Evolutionary conservation across 2,888 invertebrate genomes (phyloP).

Genomic region (Tachina grossa): DNA sequence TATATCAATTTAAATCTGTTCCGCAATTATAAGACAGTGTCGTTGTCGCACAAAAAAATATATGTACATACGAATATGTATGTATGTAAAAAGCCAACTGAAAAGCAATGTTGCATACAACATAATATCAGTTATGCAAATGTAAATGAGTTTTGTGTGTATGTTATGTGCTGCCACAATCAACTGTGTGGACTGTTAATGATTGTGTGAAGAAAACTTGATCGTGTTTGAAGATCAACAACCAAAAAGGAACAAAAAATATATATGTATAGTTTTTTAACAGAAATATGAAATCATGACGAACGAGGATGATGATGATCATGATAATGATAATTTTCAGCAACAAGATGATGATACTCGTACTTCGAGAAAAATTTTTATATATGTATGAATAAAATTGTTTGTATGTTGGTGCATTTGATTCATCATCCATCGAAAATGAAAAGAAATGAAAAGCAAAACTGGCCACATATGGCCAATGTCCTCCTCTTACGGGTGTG

Average conservation of each 20-base stretch:
- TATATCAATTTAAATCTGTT: slow-evolving; percentile 71
- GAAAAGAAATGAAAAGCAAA: slow-evolving; percentile 55
- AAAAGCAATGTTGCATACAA: slow-evolving; percentile 41
- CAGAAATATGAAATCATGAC: slow-evolving; percentile 63
- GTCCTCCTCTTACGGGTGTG: slow-evolving; percentile 57
- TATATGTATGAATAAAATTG: slow-evolving; percentile 70
- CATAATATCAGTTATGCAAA: background rate
- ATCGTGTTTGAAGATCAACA: slow-evolving; percentile 66
- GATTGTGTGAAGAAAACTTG: slow-evolving; percentile 71
- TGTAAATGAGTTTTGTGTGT: background rate
- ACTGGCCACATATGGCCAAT: slow-evolving; percentile 69
- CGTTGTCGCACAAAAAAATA: slow-evolving; percentile 57
- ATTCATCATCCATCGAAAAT: slow-evolving; percentile 75
- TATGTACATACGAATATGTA: background rate
- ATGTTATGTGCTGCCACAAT: background rate
- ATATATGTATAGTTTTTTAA: slow-evolving; percentile 29
- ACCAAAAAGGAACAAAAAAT: background rate
- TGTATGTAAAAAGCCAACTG: slow-evolving; percentile 10
- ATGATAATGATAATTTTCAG: slow-evolving; percentile 57
- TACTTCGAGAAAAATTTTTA: no score
- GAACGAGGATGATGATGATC: slow-evolving; percentile 44
- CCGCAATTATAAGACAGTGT: slow-evolving; percentile 70
- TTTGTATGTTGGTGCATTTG: slow-evolving; percentile 76
- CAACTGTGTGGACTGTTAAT: slow-evolving; percentile 61
- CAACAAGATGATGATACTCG: slow-evolving; percentile 53